Evolutionary conservation across 1,140 invertebrate species (phyloP).

Genomic region (Cherax destructor): DNA sequence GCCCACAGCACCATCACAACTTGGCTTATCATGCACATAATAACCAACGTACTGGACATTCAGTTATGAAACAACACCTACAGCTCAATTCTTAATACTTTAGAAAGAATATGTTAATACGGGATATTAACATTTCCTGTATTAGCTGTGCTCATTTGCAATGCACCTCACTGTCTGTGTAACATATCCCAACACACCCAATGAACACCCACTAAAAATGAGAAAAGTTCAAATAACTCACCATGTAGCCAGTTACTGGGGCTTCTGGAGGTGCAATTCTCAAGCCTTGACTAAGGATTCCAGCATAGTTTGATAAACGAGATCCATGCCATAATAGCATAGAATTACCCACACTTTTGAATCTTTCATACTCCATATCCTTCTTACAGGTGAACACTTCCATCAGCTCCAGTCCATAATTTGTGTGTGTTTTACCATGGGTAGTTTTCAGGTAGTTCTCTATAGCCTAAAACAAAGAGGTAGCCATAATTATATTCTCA

Average conservation of each 20-base stretch:
- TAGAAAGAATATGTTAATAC: too few species aligned
- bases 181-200: background rate
- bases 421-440: conserved; percentile 76
- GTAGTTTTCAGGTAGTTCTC: conserved; percentile 75
- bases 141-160: too few species aligned
- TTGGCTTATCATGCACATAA: too few species aligned
- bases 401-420: conserved; percentile 75
- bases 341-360: conserved; percentile 72
- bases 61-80: too few species aligned
- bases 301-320: conserved; percentile 79
- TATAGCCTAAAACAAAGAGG: conserved; percentile 74
- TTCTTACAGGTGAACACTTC: conserved; percentile 74
- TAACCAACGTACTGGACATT: too few species aligned
- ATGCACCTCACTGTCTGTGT: too few species aligned
- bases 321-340: conserved; percentile 81
- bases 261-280: conserved; percentile 80
- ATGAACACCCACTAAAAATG: conserved; percentile 14
- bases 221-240: conserved; percentile 72
- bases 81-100: too few species aligned
- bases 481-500: background rate
- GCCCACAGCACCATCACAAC: too few species aligned
- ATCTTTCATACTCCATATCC: conserved; percentile 71
- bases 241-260: conserved; percentile 80
- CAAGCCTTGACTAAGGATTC: conserved; percentile 80
- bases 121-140: too few species aligned